Evolutionary conservation across 2,797 vertebrate genomes (phyloP), one percentile per base, ranked within the genome.

Genomic region (Otolemur crassicaudatus): DNA sequence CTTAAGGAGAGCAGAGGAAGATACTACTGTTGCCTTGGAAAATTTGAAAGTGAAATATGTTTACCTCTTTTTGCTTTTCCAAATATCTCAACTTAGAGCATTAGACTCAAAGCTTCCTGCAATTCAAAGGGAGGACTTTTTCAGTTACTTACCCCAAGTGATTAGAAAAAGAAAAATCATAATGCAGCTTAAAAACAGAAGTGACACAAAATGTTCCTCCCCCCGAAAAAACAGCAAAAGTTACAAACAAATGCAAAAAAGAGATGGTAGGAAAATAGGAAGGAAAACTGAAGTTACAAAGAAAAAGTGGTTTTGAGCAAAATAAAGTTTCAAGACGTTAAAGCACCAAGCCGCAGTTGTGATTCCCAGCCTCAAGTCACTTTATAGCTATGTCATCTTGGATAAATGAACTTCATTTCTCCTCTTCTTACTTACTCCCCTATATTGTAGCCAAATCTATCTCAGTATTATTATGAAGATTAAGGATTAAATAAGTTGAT

Each of bases 141-240:
- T 93, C 56, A 91, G 80, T 97, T 87, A 85, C 75, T 75, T 94
- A 87, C 77, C 37, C 63, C 20, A 85, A 37, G 83, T 94, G 83
- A 97, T 97, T 96, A 92, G 96, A 97, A 95, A 90, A 82, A 95
- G 94, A 95, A 94, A 94, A 93, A 81, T 83, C 29, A n/a, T 87
- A 94, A 56, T 46, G 10, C 29, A 88, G 72, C 67, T 83, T 79
- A 79, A 84, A 90, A 94, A 56, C 53, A 97, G 72, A 92, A 90
- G 37, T 81, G 49, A 91, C 67, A 86, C 12, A 85, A 95, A 95
- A 84, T 60, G 29, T 72, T 67, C 46, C 46, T 10, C 46, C 58
- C 70, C 43, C 34, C 29, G 20, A 65, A 63, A 79, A 49, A 87
- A 31, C 95, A 87, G 31, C 81, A 75, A 81, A 76, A 77, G 85